Evolutionary conservation across 2,888 invertebrate species (phyloP), one percentile per base, ranked within the genome.

Genomic region (Sphaeridia pumilis): DNA sequence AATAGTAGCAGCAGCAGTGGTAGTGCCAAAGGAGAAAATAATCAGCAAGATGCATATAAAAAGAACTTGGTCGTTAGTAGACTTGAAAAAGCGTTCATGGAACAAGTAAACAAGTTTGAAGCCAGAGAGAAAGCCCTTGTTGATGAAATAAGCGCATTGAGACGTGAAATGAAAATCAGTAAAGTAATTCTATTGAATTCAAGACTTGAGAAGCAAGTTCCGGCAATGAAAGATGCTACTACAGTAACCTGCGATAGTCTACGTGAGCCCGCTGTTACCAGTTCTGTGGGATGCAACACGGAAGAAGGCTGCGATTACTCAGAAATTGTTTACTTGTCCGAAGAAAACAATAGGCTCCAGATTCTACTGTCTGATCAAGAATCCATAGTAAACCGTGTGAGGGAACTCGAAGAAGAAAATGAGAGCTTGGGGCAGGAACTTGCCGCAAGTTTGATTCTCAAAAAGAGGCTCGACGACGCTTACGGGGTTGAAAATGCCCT

Each of bases 331-430:
- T 58, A 60, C 55, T 54, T 65, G 31, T 46, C 51, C 17, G 58
- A 77, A 69, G 67, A 80, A 60, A 74, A 80, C 68, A 71, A 74
- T 66, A 71, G 76, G 64, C 62, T 73, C 69, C 65, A 77, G 67
- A 66, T 77, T 67, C 65, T 70, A 71, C 65, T 78, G 67, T 71
- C 74, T 65, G 72, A 72, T 50, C 71, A 74, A 1, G 69, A 72
- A 41, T 73, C 73, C 66, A 77, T 78, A 61, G 72, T 81, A 25
- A 71, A 71, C 36, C 77, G 78, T 64, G 66, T 80, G 26, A 77
- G 78, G 66, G 79, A 80, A 51, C 71, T 75, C 0, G 80, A 66
- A 31, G 58, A 64, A 5, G 66, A 66, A 25, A 63, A 66, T 54
- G 63, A 64, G 49, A 60, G 53, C 27, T 56, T 65, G 4, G 46